Base-by-base conservation (phyloP, 2,113 vertebrate genomes). In the Jacana jacana region DNA sequence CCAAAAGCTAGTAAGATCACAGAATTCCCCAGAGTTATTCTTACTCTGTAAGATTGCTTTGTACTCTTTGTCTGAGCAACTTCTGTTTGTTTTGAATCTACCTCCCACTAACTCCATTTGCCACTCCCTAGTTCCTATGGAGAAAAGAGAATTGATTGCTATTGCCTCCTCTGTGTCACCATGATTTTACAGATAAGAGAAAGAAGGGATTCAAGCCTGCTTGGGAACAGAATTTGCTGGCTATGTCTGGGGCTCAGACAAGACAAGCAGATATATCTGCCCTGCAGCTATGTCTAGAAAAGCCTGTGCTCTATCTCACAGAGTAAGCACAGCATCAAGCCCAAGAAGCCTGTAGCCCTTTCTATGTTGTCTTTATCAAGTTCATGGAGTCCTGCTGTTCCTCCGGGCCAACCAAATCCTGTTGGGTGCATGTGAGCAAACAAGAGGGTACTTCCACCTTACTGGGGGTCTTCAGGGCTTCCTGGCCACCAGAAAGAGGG, bases 121-220 rank as follows among this genome's bases (percentile, higher is more conserved):
- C 82, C 58, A 80, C 71, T 88, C n/a, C 49, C 44, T 73, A 6
- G 16, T 57, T 90, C 58, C 72, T 72, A 35, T 0, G 12, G 33
- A 88, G 11, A 51, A 88, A 78, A 51, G 27, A 76, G 11, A 81
- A 76, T 18, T 64, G 33, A 57, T 85, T 1, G 1, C 48, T 88
- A 48, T 85, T 63, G 2, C n/a, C 63, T 82, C 44, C n/a, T 80
- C 55, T 55, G 10, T 88, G 79, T 88, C 71, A 90, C 70, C 24
- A n/a, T 37, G 78, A 95, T 94, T 91, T 82, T 85, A 76, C 13
- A 69, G 70, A 77, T 76, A 82, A 82, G 64, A 86, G n/a, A 77
- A 78, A 12, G 42, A 88, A 85, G 18, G 7, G 52, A 57, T 85
- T 68, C 35, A 76, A 51, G 17, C 7, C 49, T 65, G 22, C n/a